A percentile compares a stretch with the other conserved stretches of the same genome.
These are phyloP conservation scores for Drosophila gunungcola DNA, from an alignment of 1,140 invertebrate species.

Conservation along the genomic window DNA sequence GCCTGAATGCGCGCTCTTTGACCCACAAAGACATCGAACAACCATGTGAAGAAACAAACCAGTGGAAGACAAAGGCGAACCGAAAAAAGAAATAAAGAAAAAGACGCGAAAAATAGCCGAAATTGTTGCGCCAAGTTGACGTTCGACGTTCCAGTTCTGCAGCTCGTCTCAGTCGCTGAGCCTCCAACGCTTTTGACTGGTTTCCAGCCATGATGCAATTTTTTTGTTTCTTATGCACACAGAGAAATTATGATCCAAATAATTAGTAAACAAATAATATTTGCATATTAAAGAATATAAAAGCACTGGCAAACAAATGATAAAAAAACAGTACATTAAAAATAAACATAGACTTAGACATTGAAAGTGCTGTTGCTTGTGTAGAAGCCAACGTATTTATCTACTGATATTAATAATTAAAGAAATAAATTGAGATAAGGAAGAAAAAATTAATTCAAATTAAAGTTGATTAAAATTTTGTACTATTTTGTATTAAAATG, in stretches of 20 bases:
- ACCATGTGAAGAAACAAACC: constrained; percentile 12
- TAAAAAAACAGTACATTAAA: background rate
- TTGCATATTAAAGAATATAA: too few relatives aligned
- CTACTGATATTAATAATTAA: too few relatives aligned
- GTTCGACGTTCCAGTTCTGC: constrained; percentile 67
- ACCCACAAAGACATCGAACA: constrained; percentile 48
- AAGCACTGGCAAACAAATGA: too few relatives aligned
- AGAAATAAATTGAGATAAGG: too few relatives aligned
- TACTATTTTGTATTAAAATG: too few relatives aligned
- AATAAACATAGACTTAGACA: too few relatives aligned
- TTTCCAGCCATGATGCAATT: constrained; percentile 69
- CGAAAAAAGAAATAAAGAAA: constrained; percentile 21
- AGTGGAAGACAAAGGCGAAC: constrained; percentile 7
- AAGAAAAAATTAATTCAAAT: too few relatives aligned
- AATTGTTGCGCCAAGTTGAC: constrained; percentile 71
- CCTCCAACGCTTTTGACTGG: constrained; percentile 56
- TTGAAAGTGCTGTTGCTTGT: too few relatives aligned
- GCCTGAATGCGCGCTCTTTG: constrained; percentile 35
- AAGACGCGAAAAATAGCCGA: constrained; percentile 52
- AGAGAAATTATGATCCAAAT: background rate
- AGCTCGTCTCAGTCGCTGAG: constrained; percentile 27
- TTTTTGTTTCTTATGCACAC: constrained; percentile 28
- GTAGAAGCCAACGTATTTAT: too few relatives aligned
- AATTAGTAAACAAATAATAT: background rate
- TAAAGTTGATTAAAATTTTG: too few relatives aligned